These are phyloP conservation scores for Heliocidaris erythrogramma DNA, from an alignment of 35 echinoderm and acorn worm species.

Conservation along the genomic window DNA sequence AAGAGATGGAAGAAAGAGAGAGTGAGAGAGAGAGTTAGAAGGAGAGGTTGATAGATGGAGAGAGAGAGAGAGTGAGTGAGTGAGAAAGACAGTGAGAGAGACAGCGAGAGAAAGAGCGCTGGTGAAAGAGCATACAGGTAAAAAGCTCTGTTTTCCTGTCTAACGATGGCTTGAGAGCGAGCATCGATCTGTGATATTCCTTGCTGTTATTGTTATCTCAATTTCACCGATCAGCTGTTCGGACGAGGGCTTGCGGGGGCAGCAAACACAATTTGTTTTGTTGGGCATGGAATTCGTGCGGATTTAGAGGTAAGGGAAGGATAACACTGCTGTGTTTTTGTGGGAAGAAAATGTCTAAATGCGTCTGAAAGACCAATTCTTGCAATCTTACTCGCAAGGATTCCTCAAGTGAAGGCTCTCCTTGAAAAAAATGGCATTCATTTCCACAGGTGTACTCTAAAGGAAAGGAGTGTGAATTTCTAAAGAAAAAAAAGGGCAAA, in stretches of 20 bases:
- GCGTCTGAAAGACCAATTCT: not conserved
- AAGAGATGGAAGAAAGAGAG: not conserved
- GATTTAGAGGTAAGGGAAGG: not conserved
- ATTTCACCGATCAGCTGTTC: conserved; percentile 23
- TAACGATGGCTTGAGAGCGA: not conserved
- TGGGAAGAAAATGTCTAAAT: conserved; percentile 12
- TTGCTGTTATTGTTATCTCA: conserved; percentile 21
- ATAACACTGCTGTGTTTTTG: conserved; percentile 14
- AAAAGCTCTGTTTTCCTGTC: not conserved
- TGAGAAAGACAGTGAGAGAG: no score
- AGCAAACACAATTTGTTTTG: conserved; percentile 35
- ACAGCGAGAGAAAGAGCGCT: not conserved
- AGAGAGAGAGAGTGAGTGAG: not conserved
- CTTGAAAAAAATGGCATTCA: not conserved
- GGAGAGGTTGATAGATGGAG: no score
- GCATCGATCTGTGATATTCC: conserved; percentile 7
- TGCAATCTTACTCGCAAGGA: not conserved
- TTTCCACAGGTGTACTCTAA: not conserved
- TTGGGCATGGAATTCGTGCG: not conserved
- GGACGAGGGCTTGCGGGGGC: conserved; percentile 11
- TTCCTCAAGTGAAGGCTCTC: not conserved
- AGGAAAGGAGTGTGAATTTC: not conserved
- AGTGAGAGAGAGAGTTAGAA: not conserved
- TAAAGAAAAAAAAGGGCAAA: not conserved
- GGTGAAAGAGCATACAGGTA: not conserved